These are phyloP conservation scores for Corydoras sp. DNA, from an alignment of 2,113 vertebrate species.

Conservation along the genomic window DNA sequence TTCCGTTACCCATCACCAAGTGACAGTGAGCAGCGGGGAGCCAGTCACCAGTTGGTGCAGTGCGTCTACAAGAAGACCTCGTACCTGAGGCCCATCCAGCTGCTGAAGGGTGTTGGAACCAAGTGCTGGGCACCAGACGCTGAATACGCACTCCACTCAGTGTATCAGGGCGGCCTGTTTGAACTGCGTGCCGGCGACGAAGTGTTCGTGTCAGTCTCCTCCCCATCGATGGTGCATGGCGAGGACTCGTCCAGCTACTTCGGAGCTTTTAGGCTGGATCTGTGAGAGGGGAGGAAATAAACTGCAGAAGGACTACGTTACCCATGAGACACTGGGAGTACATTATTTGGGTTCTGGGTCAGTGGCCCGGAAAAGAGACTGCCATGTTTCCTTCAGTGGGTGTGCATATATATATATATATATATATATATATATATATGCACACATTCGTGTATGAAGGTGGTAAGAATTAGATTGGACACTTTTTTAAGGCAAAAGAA, in stretches of 20 bases:
- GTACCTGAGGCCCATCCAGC: conserved; percentile 73
- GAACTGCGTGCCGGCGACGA: conserved; percentile 75
- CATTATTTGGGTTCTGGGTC: not conserved
- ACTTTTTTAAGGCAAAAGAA: conserved; percentile 40
- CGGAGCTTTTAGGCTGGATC: conserved; percentile 75
- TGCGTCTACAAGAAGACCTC: conserved; percentile 79
- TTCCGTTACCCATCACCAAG: conserved; percentile 73
- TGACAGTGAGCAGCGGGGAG: conserved; percentile 56
- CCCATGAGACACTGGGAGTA: conserved; percentile 32
- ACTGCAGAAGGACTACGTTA: conserved; percentile 18
- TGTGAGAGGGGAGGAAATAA: conserved; percentile 41
- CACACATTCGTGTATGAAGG: too few species aligned
- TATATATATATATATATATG: too few species aligned
- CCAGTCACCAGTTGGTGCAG: conserved; percentile 76
- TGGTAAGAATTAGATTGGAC: conserved; percentile 5
- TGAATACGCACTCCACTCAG: conserved; percentile 77
- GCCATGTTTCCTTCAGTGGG: too few species aligned
- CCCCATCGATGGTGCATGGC: conserved; percentile 67
- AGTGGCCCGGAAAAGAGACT: too few species aligned
- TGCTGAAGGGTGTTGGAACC: conserved; percentile 81
- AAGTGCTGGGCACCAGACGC: conserved; percentile 81
- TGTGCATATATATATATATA: too few species aligned
- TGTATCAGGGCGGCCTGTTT: conserved; percentile 83
- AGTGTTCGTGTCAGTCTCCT: conserved; percentile 82
- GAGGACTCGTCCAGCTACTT: conserved; percentile 79